phyloP scores from a whole-genome alignment of 2,888 invertebrate species.

The Stenotaenia linearis region DNA sequence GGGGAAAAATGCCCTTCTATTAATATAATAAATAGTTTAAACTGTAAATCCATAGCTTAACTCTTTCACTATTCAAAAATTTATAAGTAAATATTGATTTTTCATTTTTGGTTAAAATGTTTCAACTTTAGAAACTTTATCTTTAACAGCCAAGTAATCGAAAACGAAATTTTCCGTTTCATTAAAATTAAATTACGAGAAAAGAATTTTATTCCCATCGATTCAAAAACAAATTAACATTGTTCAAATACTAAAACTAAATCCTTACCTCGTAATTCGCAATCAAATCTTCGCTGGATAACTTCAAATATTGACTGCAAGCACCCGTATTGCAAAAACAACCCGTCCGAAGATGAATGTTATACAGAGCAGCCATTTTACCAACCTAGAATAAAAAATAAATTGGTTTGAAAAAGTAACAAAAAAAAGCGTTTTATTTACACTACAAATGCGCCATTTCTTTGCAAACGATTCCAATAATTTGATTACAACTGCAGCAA shows the following conservation, averaged over 20 bases:
- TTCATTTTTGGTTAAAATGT: no score
- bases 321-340: conserved; percentile 97
- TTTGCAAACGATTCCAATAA: conserved; percentile 6
- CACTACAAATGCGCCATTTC: neutral
- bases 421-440: neutral
- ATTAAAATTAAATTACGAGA: no score
- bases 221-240: no score
- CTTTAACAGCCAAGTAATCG: no score
- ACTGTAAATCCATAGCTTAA: neutral
- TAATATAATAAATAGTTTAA: neutral
- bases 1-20: neutral
- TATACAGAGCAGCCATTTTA: conserved; percentile 78
- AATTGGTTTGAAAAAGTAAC: neutral
- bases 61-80: no score
- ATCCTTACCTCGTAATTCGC: conserved; percentile 66
- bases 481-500: neutral
- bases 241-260: no score
- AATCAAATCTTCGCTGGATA: conserved; percentile 64
- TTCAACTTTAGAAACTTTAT: no score
- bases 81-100: no score
- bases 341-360: conserved; percentile 81
- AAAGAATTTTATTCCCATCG: no score
- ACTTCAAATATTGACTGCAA: conserved; percentile 71
- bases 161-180: no score
- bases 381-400: conserved; percentile 58